Evolutionary conservation across 2,797 vertebrate species (phyloP), one percentile per base, ranked within the genome.

Genomic region (Babyrousa celebensis): DNA sequence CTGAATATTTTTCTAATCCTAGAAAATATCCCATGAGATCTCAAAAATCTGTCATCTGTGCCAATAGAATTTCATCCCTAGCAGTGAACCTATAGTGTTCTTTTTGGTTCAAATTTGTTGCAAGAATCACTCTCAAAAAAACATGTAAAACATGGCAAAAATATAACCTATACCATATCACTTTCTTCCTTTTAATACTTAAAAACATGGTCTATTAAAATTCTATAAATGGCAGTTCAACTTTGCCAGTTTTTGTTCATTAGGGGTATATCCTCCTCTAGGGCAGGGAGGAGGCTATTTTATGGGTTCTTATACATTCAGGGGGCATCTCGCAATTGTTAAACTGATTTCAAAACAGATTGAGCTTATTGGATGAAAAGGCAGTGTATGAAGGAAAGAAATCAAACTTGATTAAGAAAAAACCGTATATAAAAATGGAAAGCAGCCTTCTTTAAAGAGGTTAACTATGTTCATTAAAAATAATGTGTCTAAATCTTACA

Each of bases 231-330:
- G 29, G 77, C 86, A 78, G 43, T 78, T 92, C 15, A 29, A 56
- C 48, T 74, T 79, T 93, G 82, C 10, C 89, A 20, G 14, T 85
- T 54, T 75, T 78, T 91, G 23, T 86, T 96, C 56, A 60, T 62
- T 85, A 89, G 17, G 60, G 93, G 20, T 78, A 43, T 54, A 82
- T 79, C 85, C 68, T 96, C 54, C 93, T 97, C 43, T 60, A 96
- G 77, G 94, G 89, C 27, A 91, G 40, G 67, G 27, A 60, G 58
- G 60, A 70, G n/a, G 78, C 92, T 93, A 71, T 90, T 97, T 98
- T 79, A 93, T 97, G 95, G 82, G 36, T 93, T 89, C 75, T 92
- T 89, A 10, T 65, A 70, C 79, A 94, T 71, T 40, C 77, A 62
- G 32, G 85, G 54, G 58, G 29, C 0, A 74, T 74, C n/a, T 94